Base-by-base conservation (phyloP, 2,888 invertebrate species). In the Nemotelus pantherinus region DNA sequence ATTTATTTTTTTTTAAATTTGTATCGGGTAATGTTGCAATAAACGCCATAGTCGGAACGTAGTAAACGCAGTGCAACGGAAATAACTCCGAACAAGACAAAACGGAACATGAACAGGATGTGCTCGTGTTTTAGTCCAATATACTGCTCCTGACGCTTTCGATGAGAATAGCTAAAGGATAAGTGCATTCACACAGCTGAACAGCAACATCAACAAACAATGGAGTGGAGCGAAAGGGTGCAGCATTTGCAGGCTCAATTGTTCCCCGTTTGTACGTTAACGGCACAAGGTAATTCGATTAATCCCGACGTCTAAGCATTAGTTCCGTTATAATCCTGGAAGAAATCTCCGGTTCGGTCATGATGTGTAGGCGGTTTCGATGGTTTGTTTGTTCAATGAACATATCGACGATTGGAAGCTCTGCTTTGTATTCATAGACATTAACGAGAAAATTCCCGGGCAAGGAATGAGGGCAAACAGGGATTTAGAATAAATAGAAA, bases 201-300 rank as follows among this genome's bases (percentile, higher is more conserved):
- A 50, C 50, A 50, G 1, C 43, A 39, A 43, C 43, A 43, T 2
- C 3, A 1, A 25, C 25, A 41, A 41, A 39, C 5, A 53, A 76
- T 76, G 76, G 76, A 76, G 45, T 76, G 76, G 76, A 63, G 81
- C 64, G 86, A 86, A 77, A 85, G 86, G 71, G 87, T 87, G 74
- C 86, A 87, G 80, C 84, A 83, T 81, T 77, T 87, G 65, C 87
- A 87, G 82, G 86, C 87, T 68, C 87, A 87, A 79, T 81, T 87
- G 68, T 87, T 87, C 84, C 87, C 87, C 60, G 83, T 85, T 58
- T 87, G 85, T 80, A 85, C 86, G 43, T 80, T 87, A 71, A 84
- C 87, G 10, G 80, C 80, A 55, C 78, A 81, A 81, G 82, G 82
- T 82, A 81, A 79, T 77, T 70, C 55, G 43, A 70, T 70, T 58